These are phyloP conservation scores for Pseudococcus jackbeardsleyi DNA, from an alignment of 2,888 invertebrate genomes.

Conservation along the genomic window DNA sequence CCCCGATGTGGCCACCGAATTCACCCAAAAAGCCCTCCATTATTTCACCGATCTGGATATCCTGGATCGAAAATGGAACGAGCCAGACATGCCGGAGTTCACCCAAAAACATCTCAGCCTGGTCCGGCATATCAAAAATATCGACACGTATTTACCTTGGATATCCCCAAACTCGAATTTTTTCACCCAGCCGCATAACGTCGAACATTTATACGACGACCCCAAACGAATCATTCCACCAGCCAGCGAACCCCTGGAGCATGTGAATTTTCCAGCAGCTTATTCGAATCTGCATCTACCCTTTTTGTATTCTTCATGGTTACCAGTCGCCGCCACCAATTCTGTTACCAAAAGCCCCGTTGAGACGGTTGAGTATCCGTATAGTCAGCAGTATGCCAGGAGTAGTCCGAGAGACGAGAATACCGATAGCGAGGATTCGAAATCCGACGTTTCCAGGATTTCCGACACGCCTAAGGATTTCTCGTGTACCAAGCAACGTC, in stretches of 20 bases:
- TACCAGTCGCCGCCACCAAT: slow-evolving; percentile 44
- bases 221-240: background rate
- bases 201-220: slow-evolving; percentile 55
- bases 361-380: background rate
- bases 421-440: slow-evolving; percentile 60
- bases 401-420: slow-evolving; percentile 40
- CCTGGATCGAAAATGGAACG: slow-evolving; percentile 39
- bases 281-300: slow-evolving; percentile 57
- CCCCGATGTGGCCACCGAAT: background rate
- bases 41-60: slow-evolving; percentile 13
- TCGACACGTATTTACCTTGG: slow-evolving; percentile 58
- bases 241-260: background rate
- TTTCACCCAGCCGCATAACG: slow-evolving; percentile 3
- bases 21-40: background rate
- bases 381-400: slow-evolving; percentile 18
- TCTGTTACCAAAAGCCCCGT: background rate
- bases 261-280: background rate
- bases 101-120: slow-evolving; percentile 55
- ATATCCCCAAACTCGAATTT: slow-evolving; percentile 50
- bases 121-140: slow-evolving; percentile 55
- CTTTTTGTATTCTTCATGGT: slow-evolving; percentile 59
- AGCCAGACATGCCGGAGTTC: slow-evolving; percentile 8
- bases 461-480: slow-evolving; percentile 61
- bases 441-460: slow-evolving; percentile 56
- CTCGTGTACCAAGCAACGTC: slow-evolving; percentile 42